Base-by-base conservation (phyloP, 35 echinoderm and acorn worm genomes). In the Anneissia japonica region DNA sequence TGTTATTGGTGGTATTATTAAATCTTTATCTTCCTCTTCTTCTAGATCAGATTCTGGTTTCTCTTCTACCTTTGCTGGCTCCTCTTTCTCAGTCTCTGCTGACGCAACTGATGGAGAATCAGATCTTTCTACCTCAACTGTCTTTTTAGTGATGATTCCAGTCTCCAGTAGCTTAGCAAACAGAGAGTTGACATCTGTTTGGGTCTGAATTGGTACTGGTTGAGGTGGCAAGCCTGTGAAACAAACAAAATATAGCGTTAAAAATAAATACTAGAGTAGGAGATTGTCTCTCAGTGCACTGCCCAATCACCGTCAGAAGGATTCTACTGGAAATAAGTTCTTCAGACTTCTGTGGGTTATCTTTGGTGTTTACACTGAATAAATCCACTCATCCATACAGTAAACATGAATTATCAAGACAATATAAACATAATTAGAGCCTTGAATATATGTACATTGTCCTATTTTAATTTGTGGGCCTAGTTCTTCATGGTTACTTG, bases 1-100 rank as follows among this genome's bases (percentile, higher is more conserved):
- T 64, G 38, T 36, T 23, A 93, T 89, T 72, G 85, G 82, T 10
- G 92, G 92, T 26, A 93, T 89, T 33, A 34, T 56, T 0, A 64
- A 46, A 32, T 84, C 43, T 37, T 32, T 32, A 10, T 84, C 40
- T 72, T 64, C 35, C 16, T 55, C 64, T 45, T 92, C 84, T 77
- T 91, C 78, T 13, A 72, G 64, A 26, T 92, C 77, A 4, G 34
- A 55, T 0, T 56, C 36, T 77, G 26, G 73, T 73, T 90, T 38
- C 17, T 80, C 82, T 0, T 78, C 82, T 78, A 51, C 75, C 55
- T 89, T 86, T 30, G 21, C 84, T 46, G 73, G 32, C n/a, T 82
- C 80, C 3, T 84, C 76, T 73, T 79, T 84, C 21, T 41, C 4
- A 34, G 36, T 85, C 37, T 46, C 6, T 32, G 34, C 21, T 9